phyloP scores from a whole-genome alignment of 2,888 invertebrate genomes.

The Drosophila affinis region DNA sequence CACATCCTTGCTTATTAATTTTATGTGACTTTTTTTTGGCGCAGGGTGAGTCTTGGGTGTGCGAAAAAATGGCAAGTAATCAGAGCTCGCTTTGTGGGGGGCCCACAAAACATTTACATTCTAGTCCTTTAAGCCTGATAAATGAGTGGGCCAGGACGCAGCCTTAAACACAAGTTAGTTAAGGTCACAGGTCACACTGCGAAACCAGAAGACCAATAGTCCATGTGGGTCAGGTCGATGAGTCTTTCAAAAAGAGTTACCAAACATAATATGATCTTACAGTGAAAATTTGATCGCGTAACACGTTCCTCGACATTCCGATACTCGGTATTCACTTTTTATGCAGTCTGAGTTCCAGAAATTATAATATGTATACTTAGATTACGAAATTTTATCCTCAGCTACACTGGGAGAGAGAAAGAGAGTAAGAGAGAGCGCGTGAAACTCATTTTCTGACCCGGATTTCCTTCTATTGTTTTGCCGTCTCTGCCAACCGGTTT shows the following conservation, averaged over 20 bases:
- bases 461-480: neutral
- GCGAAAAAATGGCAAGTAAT: conserved; percentile 63
- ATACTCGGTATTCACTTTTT: too few species aligned
- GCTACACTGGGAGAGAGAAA: neutral
- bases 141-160: conserved; percentile 54
- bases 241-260: too few species aligned
- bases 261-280: too few species aligned
- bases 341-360: too few species aligned
- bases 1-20: conserved; percentile 73
- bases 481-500: neutral
- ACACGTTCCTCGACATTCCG: too few species aligned
- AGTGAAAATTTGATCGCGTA: too few species aligned
- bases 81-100: conserved; percentile 42
- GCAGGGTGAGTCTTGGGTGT: conserved; percentile 46
- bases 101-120: conserved; percentile 59
- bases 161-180: conserved; percentile 22
- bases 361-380: too few species aligned
- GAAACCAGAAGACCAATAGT: conserved; percentile 6
- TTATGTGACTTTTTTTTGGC: conserved; percentile 67
- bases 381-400: too few species aligned
- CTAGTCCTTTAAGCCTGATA: conserved; percentile 79
- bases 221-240: neutral
- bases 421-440: neutral
- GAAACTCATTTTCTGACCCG: neutral
- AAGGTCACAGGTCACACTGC: neutral